These are phyloP conservation scores for Apostichopus californicus DNA, from an alignment of 35 echinoderm and acorn worm genomes.

Conservation along the genomic window DNA sequence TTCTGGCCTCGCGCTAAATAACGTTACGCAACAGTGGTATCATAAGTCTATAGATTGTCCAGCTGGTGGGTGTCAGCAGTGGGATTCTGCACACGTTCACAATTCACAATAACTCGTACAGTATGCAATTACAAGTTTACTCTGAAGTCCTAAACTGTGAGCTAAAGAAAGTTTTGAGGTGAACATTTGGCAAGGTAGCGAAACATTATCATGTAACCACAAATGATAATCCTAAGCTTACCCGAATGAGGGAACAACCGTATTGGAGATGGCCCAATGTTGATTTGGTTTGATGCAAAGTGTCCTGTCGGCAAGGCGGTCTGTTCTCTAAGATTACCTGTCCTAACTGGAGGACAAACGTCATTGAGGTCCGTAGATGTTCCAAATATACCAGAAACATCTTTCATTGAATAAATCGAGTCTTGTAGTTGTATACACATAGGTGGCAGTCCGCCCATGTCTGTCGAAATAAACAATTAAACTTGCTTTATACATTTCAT, in stretches of 20 bases:
- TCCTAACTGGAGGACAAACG: conserved; percentile 59
- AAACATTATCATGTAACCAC: too few relatives aligned
- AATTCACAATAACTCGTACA: too few relatives aligned
- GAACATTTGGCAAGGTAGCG: too few relatives aligned
- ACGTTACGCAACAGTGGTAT: too few relatives aligned
- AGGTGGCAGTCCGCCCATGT: conserved; percentile 67
- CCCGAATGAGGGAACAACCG: conserved; percentile 82
- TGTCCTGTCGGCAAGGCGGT: conserved; percentile 80
- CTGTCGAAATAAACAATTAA: conserved; percentile 22
- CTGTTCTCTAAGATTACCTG: conserved; percentile 58
- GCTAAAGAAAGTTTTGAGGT: too few relatives aligned
- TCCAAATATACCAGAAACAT: conserved; percentile 69
- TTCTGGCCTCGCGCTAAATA: too few relatives aligned
- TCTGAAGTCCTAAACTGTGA: too few relatives aligned
- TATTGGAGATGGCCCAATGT: conserved; percentile 74
- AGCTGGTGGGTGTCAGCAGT: too few relatives aligned
- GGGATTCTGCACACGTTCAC: too few relatives aligned
- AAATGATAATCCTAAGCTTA: background rate
- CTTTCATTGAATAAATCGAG: conserved; percentile 58
- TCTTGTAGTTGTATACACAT: conserved; percentile 70
- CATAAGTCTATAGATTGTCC: too few relatives aligned
- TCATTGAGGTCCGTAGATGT: conserved; percentile 45
- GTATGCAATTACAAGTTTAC: too few relatives aligned
- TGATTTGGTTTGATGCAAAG: conserved; percentile 90
- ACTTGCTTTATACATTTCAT: too few relatives aligned